Conservation (phyloP, 2,888 invertebrate species). For the Xestia xanthographa region DNA sequence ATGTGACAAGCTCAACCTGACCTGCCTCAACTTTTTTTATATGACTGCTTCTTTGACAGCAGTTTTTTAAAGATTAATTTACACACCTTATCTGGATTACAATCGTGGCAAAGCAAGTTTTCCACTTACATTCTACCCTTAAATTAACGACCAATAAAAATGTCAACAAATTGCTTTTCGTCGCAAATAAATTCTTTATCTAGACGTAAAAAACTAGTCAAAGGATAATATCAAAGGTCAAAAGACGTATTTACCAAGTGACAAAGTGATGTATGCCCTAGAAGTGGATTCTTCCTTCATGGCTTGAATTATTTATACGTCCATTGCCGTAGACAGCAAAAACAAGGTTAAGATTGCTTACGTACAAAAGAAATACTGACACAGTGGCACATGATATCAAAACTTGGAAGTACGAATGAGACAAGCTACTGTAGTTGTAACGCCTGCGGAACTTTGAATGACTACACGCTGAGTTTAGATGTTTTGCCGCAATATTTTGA, state of each 20-base stretch:
- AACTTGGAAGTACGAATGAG: conserved; percentile 32
- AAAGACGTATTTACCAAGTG: conserved; percentile 33
- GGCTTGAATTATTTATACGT: conserved; percentile 61
- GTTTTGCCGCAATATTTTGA: not conserved
- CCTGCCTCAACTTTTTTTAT: not conserved
- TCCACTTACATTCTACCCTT: not conserved
- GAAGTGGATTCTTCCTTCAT: conserved; percentile 39
- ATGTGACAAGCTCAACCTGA: not conserved
- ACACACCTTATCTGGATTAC: not conserved
- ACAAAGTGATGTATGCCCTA: conserved; percentile 49
- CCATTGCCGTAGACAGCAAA: conserved; percentile 37
- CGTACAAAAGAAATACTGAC: conserved; percentile 42
- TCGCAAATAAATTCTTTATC: conserved; percentile 50
- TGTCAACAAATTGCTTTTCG: conserved; percentile 17
- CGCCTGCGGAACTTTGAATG: conserved; percentile 4
- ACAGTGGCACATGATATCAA: not conserved
- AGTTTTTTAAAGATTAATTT: not conserved
- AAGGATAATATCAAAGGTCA: conserved; percentile 40
- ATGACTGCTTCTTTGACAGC: not conserved
- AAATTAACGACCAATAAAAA: conserved; percentile 32
- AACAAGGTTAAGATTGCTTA: conserved; percentile 39
- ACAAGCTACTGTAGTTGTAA: not conserved
- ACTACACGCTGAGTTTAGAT: not conserved
- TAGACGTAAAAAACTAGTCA: conserved; percentile 23
- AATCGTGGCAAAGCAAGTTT: conserved; percentile 11